Conservation (phyloP, 2,797 vertebrate species). For the Poecilia wingei region DNA sequence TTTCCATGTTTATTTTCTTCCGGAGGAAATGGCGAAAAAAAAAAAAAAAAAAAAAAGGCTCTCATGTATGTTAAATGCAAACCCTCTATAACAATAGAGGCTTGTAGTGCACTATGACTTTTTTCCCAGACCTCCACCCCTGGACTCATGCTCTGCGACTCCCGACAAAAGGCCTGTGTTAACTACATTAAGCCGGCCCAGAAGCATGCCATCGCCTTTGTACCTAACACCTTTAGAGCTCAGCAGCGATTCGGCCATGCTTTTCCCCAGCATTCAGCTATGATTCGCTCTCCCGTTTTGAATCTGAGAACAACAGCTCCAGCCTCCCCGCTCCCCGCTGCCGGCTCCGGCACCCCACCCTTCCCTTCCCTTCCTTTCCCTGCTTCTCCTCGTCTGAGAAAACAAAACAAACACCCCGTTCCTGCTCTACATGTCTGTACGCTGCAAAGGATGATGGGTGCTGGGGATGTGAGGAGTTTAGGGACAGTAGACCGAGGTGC, state of each 20-base stretch:
- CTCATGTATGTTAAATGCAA: slow-evolving; percentile 38
- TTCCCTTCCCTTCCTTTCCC: slow-evolving; percentile 33
- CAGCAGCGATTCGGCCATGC: slow-evolving; percentile 73
- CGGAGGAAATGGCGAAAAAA: background rate
- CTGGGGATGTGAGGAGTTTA: slow-evolving; percentile 38
- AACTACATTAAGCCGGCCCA: slow-evolving; percentile 77
- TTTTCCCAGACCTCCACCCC: slow-evolving; percentile 48
- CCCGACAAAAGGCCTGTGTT: slow-evolving; percentile 71
- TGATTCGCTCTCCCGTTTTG: slow-evolving; percentile 64
- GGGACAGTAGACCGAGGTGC: slow-evolving; percentile 74
- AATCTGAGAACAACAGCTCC: slow-evolving; percentile 42
- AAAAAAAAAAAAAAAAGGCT: background rate
- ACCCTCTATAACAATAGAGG: slow-evolving; percentile 48
- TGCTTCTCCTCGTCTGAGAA: slow-evolving; percentile 64
- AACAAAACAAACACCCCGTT: slow-evolving; percentile 77
- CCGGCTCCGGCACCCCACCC: slow-evolving; percentile 17
- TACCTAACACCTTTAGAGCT: slow-evolving; percentile 72
- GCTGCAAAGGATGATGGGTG: slow-evolving; percentile 28
- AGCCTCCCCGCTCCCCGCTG: background rate
- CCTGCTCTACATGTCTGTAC: slow-evolving; percentile 63
- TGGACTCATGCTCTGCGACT: slow-evolving; percentile 60
- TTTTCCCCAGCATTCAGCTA: slow-evolving; percentile 66
- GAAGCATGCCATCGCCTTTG: slow-evolving; percentile 73
- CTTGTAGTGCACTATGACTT: slow-evolving; percentile 66
- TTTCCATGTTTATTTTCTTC: background rate